Evolutionary conservation across 2,888 invertebrate genomes (phyloP), one percentile per base, ranked within the genome.

Genomic region (Melieria crassipennis): DNA sequence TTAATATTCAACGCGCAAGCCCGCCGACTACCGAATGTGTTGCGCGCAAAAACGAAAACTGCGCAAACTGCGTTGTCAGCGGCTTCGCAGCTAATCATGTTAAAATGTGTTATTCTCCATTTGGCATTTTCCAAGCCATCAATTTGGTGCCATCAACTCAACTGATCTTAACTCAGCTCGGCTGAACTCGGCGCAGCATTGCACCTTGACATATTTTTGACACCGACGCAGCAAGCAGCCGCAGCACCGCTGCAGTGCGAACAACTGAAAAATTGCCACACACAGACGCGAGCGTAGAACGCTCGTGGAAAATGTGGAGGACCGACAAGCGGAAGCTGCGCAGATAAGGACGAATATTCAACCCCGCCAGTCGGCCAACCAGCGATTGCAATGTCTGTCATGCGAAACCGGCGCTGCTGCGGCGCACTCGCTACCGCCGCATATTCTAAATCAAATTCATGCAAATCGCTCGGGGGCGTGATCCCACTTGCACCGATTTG

Each of bases 71-170:
- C 64, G 61, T 66, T 75, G 73, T 73, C 72, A 73, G 73, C 72
- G 65, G 60, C 68, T 75, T 73, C 69, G 60, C 65, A 73, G 75
- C 76, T 76, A 76, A 76, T 76, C 72, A 75, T 75, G 72, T 73
- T 72, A 71, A 71, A 73, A 74, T 68, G 61, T 55, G 68, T 68
- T 61, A 61, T 68, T 45, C 60, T 58, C 60, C 67, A 67, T 67
- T 67, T 61, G 50, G 58, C 58, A 67, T 60, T 60, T 67, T 67
- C 61, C 68, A 55, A 61, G 68, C 62, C 68, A 68, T 68, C 68
- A 68, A 68, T 68, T 67, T 68, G 52, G 61, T 16, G 55, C 46
- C 60, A 68, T 55, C 52, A 60, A 61, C 52, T 45, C 61, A 68
- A 55, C 55, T 45, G 5, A 65, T 56, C 11, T 9, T 11, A 42